These are phyloP conservation scores for Oscheius sp. DNA, from an alignment of 2,888 invertebrate species.

Conservation along the genomic window DNA sequence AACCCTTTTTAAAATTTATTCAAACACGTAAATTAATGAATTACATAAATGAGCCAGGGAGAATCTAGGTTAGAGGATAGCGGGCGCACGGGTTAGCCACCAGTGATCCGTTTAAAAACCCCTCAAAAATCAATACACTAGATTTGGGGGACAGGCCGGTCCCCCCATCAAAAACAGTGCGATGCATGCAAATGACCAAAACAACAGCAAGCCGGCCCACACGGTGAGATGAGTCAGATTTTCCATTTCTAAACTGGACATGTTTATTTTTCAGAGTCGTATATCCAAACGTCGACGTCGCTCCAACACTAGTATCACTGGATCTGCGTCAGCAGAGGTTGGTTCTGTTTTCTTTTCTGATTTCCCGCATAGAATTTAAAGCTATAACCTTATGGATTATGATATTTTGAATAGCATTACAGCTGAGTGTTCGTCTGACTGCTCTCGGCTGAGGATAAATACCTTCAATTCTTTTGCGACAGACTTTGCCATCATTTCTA, in stretches of 20 bases:
- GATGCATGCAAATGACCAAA: constrained; percentile 2
- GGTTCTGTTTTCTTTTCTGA: constrained; percentile 17
- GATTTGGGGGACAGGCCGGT: no score
- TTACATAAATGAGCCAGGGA: no score
- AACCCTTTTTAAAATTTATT: no score
- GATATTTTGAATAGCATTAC: no score
- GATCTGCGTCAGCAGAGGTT: constrained; percentile 22
- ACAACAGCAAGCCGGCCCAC: no score
- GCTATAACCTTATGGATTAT: no score
- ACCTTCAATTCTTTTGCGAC: background rate
- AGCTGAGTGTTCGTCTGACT: background rate
- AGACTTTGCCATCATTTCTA: background rate
- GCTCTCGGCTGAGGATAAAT: background rate
- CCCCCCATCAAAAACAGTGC: background rate
- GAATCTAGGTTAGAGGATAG: no score
- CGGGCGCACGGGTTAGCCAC: no score
- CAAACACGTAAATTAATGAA: no score
- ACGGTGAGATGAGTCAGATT: background rate
- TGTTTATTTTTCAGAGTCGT: constrained; percentile 34
- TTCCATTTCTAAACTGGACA: constrained; percentile 4
- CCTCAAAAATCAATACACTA: no score
- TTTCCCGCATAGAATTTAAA: background rate
- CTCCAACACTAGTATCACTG: constrained; percentile 28
- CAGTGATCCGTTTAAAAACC: no score
- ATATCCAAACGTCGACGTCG: constrained; percentile 31